Evolutionary conservation across 2,797 vertebrate species (phyloP).

Genomic region (Karalla daura): DNA sequence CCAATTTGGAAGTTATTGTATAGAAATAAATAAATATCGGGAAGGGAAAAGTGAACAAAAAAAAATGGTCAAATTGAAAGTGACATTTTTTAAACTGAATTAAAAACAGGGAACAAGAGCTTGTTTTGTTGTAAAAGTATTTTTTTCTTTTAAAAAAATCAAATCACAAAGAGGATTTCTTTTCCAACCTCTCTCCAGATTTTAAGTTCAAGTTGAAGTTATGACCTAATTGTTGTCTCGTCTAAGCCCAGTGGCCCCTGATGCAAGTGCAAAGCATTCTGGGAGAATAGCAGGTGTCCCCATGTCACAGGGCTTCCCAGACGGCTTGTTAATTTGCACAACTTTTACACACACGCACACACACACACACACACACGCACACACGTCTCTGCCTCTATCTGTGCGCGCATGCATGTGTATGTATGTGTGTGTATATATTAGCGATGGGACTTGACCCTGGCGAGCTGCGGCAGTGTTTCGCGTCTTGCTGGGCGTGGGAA

Average conservation of each 20-base stretch:
- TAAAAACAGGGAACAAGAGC: neutral
- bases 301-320: conserved; percentile 75
- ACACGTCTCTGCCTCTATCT: conserved; percentile 61
- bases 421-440: conserved; percentile 87
- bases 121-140: neutral
- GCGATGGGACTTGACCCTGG: conserved; percentile 90
- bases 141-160: no score
- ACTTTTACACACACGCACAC: conserved; percentile 78
- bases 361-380: no score
- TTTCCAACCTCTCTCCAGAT: conserved; percentile 39
- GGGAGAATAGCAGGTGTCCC: conserved; percentile 79
- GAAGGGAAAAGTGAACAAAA: neutral
- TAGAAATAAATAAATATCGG: neutral
- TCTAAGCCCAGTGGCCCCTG: conserved; percentile 61
- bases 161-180: neutral
- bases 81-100: neutral
- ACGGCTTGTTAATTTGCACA: conserved; percentile 87
- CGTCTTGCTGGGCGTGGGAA: conserved; percentile 93
- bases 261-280: conserved; percentile 73
- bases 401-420: conserved; percentile 69
- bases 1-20: neutral
- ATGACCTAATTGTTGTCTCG: conserved; percentile 75
- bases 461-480: conserved; percentile 85
- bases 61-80: neutral
- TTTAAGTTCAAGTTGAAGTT: conserved; percentile 81